Conservation (phyloP, 2,888 invertebrate species). For the Temnothorax ravouxi region DNA sequence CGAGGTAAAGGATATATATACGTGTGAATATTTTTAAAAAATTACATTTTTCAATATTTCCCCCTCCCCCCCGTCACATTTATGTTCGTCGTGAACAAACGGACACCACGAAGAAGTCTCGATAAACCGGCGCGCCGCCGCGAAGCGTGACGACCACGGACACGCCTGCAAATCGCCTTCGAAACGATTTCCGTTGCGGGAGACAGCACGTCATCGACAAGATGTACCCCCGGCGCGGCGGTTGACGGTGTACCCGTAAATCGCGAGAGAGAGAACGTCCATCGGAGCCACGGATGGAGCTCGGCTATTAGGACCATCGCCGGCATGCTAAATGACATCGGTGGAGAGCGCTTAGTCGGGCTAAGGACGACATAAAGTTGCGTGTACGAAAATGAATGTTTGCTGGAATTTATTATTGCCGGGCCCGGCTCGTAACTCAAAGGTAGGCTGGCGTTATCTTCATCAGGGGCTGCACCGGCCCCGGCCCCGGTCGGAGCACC, state of each 20-base stretch:
- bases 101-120: neutral
- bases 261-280: constrained; percentile 72
- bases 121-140: neutral
- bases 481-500: constrained; percentile 71
- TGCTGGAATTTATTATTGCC: constrained; percentile 86
- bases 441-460: constrained; percentile 85
- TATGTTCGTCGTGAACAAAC: neutral
- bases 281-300: constrained; percentile 74
- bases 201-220: constrained; percentile 71
- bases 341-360: constrained; percentile 83
- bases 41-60: neutral
- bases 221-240: constrained; percentile 54
- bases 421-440: constrained; percentile 85
- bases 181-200: constrained; percentile 26
- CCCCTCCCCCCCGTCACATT: neutral
- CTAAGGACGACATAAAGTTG: constrained; percentile 86
- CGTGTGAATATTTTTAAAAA: neutral
- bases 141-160: constrained; percentile 30
- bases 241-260: constrained; percentile 69
- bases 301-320: constrained; percentile 85
- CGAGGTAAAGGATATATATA: neutral
- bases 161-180: neutral
- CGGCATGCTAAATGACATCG: constrained; percentile 85
- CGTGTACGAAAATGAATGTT: constrained; percentile 86
- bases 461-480: constrained; percentile 82